Evolutionary conservation across 2,797 vertebrate species (phyloP).

Genomic region (Okamejei kenojei): DNA sequence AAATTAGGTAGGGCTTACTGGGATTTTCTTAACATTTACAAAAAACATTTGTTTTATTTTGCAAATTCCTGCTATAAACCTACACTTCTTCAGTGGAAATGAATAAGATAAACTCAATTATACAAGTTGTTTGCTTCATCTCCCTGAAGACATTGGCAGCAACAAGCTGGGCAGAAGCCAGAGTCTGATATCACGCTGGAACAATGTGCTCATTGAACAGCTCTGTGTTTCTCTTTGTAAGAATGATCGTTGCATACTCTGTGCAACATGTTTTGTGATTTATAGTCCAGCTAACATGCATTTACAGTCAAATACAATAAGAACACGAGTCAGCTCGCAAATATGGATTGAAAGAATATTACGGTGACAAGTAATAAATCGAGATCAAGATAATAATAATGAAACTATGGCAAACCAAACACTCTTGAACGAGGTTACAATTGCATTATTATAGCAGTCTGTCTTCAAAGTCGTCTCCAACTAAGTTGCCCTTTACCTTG

Average conservation of each 20-base stretch:
- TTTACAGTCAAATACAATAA: constrained; percentile 23
- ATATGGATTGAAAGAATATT: background rate
- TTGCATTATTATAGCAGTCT: too few species aligned
- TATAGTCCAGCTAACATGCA: constrained; percentile 40
- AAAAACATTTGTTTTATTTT: background rate
- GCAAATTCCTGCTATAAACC: background rate
- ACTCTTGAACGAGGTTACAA: background rate
- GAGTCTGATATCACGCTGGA: constrained; percentile 17
- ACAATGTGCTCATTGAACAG: constrained; percentile 47
- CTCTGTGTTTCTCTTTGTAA: constrained; percentile 50
- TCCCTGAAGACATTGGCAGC: background rate
- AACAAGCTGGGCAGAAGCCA: background rate
- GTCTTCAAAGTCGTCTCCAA: background rate
- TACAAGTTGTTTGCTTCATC: background rate
- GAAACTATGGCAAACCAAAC: background rate
- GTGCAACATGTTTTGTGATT: constrained; percentile 50
- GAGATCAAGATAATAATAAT: background rate
- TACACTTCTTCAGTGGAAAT: background rate
- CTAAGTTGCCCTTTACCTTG: background rate
- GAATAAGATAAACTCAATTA: background rate
- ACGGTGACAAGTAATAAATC: background rate
- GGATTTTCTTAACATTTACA: constrained; percentile 2
- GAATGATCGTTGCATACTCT: constrained; percentile 50
- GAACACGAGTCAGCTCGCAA: constrained; percentile 17
- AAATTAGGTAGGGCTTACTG: background rate